Evolutionary conservation across 2,113 vertebrate genomes (phyloP), one percentile per base, ranked within the genome.

Genomic region (Poecile atricapillus): DNA sequence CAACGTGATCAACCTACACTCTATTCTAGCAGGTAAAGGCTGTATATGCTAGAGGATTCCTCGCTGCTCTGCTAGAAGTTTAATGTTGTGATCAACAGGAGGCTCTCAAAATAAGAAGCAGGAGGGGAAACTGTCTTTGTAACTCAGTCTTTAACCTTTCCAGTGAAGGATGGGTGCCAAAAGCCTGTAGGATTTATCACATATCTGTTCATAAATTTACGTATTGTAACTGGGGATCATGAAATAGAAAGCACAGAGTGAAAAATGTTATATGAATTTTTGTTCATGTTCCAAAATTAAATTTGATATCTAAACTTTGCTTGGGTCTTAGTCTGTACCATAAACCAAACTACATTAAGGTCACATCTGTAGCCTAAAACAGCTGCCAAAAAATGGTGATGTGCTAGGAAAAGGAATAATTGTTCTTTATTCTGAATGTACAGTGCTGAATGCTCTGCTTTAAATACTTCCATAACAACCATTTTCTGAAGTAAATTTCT

Each of bases 1-100:
- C 98, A 97, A 53, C 93, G 17, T 7, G 97, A 98, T 80, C 98
- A 98, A 95, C 97, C 98, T 56, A 97, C 98, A 9, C 97, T 99
- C 46, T 97, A 93, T 86, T 97, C 97, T 67, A 97, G 94, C 97
- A 98, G 98, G 97, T 97, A 97, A 97, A 63, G 21, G n/a, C 39
- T 13, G 0, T 76, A 5, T 39, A 10, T 37, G 4, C 31, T 50
- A 63, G 44, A 67, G 25, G 6, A 47, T 53, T 84, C 23, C 6
- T 11, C 56, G 44, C 13, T 4, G 0, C 74, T 80, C 41, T 65
- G 6, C 50, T 65, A 17, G 4, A 64, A 50, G 11, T 46, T 39
- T 79, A 35, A 35, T 17, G 11, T 3, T 21, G 19, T 65, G 12
- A 33, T 22, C 7, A 64, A 10, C 65, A 44, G 6, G 7, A 11